These are phyloP conservation scores for Rhaphigaster nebulosa DNA, from an alignment of 2,888 invertebrate genomes.

Conservation along the genomic window DNA sequence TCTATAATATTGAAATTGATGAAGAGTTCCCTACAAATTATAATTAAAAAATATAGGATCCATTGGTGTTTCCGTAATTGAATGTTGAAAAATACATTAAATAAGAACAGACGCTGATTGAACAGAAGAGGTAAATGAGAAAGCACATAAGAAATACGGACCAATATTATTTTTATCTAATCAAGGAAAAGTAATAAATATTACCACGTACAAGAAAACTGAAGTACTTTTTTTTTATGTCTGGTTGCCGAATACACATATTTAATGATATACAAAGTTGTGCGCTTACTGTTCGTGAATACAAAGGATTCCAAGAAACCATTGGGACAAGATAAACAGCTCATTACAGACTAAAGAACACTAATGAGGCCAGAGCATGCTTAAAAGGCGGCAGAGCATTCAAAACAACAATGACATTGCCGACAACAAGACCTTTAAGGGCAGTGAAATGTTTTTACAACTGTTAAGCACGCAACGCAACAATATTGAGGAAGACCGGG, in stretches of 20 bases:
- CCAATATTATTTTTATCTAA: no score
- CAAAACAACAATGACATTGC: not conserved
- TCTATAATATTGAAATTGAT: no score
- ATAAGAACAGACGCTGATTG: no score
- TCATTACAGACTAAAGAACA: not conserved
- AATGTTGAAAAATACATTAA: no score
- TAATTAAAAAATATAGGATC: no score
- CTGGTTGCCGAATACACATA: not conserved
- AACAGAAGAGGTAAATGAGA: no score
- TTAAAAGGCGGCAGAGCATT: not conserved
- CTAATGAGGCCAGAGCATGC: not conserved
- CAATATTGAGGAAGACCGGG: not conserved
- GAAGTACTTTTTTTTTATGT: no score
- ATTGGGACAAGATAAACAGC: slow-evolving; percentile 13
- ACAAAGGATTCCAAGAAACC: not conserved
- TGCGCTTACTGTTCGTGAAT: not conserved
- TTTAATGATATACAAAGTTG: not conserved
- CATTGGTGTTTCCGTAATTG: no score
- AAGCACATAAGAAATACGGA: no score
- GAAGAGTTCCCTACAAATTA: no score
- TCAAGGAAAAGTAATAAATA: no score
- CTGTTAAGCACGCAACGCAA: not conserved
- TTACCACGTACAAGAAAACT: no score
- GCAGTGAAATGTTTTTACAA: not conserved
- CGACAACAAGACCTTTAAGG: not conserved